Percentiles rank a stretch among this genome's conserved stretches.
These are phyloP conservation scores for Periophthalmus magnuspinnatus DNA, from an alignment of 2,797 vertebrate species.

Conservation along the genomic window DNA sequence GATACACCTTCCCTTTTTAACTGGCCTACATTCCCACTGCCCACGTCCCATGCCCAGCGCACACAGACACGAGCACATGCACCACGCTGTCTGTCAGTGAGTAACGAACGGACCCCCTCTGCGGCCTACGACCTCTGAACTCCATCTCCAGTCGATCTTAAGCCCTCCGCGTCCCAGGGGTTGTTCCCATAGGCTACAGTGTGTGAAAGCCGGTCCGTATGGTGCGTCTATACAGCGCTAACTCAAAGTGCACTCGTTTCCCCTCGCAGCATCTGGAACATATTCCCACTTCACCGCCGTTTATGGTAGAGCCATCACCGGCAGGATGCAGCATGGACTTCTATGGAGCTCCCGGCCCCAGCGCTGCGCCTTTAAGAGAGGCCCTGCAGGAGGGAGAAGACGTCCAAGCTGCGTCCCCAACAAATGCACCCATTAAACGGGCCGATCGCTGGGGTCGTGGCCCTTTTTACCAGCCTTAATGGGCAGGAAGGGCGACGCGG, in stretches of 20 bases:
- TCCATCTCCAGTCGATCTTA: slow-evolving; percentile 30
- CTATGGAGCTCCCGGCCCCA: slow-evolving; percentile 51
- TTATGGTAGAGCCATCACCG: slow-evolving; percentile 68
- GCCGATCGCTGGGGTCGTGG: slow-evolving; percentile 43
- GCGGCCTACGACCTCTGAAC: slow-evolving; percentile 64
- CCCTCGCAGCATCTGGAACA: slow-evolving; percentile 70
- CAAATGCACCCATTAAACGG: slow-evolving; percentile 55
- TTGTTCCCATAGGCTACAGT: slow-evolving; percentile 30
- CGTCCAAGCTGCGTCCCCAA: slow-evolving; percentile 30
- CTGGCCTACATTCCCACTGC: slow-evolving; percentile 63
- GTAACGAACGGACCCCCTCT: slow-evolving; percentile 58
- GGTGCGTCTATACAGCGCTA: slow-evolving; percentile 8
- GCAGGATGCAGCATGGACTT: slow-evolving; percentile 63
- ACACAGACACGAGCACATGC: slow-evolving; percentile 23
- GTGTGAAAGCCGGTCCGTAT: slow-evolving; percentile 17
- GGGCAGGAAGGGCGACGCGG: slow-evolving; percentile 23
- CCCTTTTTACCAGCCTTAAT: slow-evolving; percentile 56
- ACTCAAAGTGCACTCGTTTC: slow-evolving; percentile 25
- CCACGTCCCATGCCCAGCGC: slow-evolving; percentile 17
- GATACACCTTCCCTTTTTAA: slow-evolving; percentile 72
- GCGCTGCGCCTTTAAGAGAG: slow-evolving; percentile 58
- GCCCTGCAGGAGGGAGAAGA: slow-evolving; percentile 43
- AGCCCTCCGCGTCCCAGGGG: slow-evolving; percentile 36
- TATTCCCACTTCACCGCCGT: slow-evolving; percentile 65
- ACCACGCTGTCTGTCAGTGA: slow-evolving; percentile 47